Evolutionary conservation across 2,797 vertebrate species (phyloP), one percentile per base, ranked within the genome.

Genomic region (Mastacembelus armatus): DNA sequence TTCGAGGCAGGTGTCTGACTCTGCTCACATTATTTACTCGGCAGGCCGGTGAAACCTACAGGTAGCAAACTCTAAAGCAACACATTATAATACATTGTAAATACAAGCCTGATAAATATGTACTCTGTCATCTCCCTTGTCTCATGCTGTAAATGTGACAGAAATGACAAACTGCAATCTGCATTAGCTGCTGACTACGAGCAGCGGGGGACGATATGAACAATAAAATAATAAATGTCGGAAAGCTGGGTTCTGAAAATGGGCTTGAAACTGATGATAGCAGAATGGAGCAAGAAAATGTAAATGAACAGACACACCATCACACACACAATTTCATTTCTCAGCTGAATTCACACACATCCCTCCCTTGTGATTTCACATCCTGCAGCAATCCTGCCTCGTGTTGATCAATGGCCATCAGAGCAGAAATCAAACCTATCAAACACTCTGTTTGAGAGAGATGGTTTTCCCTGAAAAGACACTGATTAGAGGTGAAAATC

Each of bases 41-140:
- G 71, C 51, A 26, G 79, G 59, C 59, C 38, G 66, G 32, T 26
- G 74, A 64, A 84, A 83, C 39, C 85, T 75, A 81, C 85, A 85
- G 85, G 81, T 75, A 82, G 74, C 24, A 6, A 76, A 73, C 57
- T 81, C 76, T 21, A 50, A 76, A 78, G 79, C 54, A 62, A 48
- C 30, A 55, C 43, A 66, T 81, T 78, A 86, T 89, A 71, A 72
- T 56, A 77, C 66, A 84, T 21, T 74, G 83, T 85, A 89, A 91
- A 87, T 88, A 86, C 71, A 33, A 65, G 63, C 26, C 60, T 82
- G 78, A 88, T 90, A 84, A 88, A 89, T 81, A 78, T 71, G 62
- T 74, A 61, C 72, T 65, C 58, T 26, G 58, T 71, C 73, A 45
- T 60, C 58, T 80, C 60, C 21, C 81, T 52, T 10, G 39, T 64